phyloP scores from a whole-genome alignment of 2,797 vertebrate genomes.

The Bucorvus abyssinicus region DNA sequence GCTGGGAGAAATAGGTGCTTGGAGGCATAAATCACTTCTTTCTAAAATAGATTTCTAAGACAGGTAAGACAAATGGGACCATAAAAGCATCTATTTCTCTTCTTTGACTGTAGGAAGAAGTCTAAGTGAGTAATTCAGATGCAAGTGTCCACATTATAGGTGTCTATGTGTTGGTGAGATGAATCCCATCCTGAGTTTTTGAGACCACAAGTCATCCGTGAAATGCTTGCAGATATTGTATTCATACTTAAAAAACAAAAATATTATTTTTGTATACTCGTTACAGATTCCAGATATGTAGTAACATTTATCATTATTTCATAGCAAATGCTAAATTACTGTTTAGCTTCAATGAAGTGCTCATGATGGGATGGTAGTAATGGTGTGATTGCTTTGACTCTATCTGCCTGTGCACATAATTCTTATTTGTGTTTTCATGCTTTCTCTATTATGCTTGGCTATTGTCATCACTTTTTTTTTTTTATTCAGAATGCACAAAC shows the following conservation, averaged over 20 bases:
- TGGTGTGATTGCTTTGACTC: background rate
- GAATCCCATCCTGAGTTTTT: background rate
- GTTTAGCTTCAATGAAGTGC: background rate
- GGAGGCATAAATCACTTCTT: background rate
- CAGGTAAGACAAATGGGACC: background rate
- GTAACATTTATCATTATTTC: background rate
- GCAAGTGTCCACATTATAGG: background rate
- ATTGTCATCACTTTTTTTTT: background rate
- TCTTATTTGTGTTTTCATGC: slow-evolving; percentile 16
- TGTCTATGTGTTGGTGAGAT: background rate
- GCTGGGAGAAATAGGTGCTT: background rate
- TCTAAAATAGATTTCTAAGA: background rate
- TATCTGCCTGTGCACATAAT: background rate
- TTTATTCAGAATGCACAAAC: background rate
- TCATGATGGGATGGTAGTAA: background rate
- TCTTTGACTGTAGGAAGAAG: background rate
- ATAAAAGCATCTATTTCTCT: background rate
- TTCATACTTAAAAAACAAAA: background rate
- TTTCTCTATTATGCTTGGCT: background rate
- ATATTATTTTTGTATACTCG: background rate
- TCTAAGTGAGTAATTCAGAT: background rate
- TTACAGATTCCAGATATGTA: background rate
- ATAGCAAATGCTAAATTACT: background rate
- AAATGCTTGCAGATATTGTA: background rate
- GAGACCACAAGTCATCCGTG: background rate